These are phyloP conservation scores for Ectropis grisescens DNA, from an alignment of 1,140 invertebrate species.

Conservation along the genomic window DNA sequence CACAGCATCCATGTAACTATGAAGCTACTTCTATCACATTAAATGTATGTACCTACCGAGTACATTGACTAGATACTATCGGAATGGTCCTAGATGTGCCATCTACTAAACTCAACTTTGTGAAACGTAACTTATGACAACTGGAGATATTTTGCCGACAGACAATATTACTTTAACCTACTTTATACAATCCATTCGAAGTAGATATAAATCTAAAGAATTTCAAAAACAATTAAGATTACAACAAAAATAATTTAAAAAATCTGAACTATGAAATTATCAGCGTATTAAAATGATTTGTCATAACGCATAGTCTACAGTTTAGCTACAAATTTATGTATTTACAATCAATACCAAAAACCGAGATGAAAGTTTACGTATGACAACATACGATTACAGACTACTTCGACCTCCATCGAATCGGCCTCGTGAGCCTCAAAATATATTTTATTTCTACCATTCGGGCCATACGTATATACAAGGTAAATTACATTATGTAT, in stretches of 20 bases:
- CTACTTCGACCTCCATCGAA: constrained; percentile 17
- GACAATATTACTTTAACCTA: constrained; percentile 55
- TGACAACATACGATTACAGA: constrained; percentile 41
- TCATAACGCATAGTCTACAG: constrained; percentile 35
- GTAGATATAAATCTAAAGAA: too few relatives aligned
- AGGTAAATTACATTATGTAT: constrained; percentile 57
- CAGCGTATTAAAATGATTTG: constrained; percentile 18
- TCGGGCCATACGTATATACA: constrained; percentile 66
- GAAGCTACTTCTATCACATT: constrained; percentile 43
- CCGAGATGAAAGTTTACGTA: constrained; percentile 50
- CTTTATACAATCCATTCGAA: constrained; percentile 58
- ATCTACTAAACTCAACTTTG: constrained; percentile 8
- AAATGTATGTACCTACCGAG: constrained; percentile 29
- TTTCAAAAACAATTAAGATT: constrained; percentile 4
- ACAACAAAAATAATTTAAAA: constrained; percentile 21
- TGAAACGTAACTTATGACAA: constrained; percentile 13
- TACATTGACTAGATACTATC: constrained; percentile 42
- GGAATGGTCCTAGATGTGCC: constrained; percentile 20
- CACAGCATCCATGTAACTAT: constrained; percentile 33
- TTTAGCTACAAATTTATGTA: constrained; percentile 53
- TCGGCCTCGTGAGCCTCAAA: constrained; percentile 33
- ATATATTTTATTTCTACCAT: constrained; percentile 42
- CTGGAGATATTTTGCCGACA: too few relatives aligned
- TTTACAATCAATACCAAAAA: constrained; percentile 55
- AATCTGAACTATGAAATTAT: constrained; percentile 13